Base-by-base conservation (phyloP, 2,113 vertebrate genomes). In the Spilogale gracilis region DNA sequence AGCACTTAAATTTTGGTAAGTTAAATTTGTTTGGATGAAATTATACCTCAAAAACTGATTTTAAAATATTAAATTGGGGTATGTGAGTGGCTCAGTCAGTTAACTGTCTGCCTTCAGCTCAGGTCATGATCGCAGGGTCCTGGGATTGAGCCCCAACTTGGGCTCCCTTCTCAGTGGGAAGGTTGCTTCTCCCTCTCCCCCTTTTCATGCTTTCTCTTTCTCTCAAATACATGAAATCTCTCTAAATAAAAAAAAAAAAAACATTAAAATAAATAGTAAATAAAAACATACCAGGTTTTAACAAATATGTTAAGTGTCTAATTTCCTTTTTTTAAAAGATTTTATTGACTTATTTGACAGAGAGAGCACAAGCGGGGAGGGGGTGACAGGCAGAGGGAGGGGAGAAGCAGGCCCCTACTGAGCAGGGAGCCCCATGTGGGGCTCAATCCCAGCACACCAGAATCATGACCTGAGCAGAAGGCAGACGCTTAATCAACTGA, bases 1-100 rank as follows among this genome's bases (percentile, higher is more conserved):
- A 73, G 86, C 58, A 87, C 60, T 95, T 97, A 60, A 91, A 91
- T 88, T 48, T 87, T 21, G 63, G n/a, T 82, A 82, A 69, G 61
- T 82, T 52, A 82, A 95, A 81, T 71, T 21, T 96, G 48, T 74
- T 45, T 85, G 65, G 30, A 89, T 85, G 48, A 78, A 90, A 96
- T 69, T 58, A 78, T 86, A 45, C 32, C 32, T 81, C 48, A 74
- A 95, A 91, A 84, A 32, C 4, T 48, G 14, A 67, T 48, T 95
- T 87, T 89, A 65, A 93, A 63, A 63, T 63, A 63, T 63, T 63
- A 63, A 63, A 63, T 27, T 27, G 61, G 65, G 65, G 65, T 30
- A 8, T 11, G 12, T 17, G 2, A 32, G 16, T 69, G 32, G 32
- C 67, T 69, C 32, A n/a, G 32, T 65, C 32, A n/a, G 67, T 69